phyloP scores from a whole-genome alignment of 1,140 invertebrate genomes.

The Euglossa dilemma region DNA sequence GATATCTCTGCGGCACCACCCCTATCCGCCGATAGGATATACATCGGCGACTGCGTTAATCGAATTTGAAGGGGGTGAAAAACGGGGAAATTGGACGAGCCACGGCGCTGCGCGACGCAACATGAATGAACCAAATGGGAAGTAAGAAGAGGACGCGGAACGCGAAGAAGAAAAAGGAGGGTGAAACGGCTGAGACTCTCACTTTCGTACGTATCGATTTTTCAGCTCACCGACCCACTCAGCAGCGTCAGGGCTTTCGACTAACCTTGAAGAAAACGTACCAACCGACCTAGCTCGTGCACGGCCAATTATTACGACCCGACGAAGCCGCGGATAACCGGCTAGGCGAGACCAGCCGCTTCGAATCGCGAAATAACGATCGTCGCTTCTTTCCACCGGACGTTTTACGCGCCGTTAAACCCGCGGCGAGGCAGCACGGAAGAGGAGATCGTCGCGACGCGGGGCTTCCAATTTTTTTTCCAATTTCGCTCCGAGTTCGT shows the following conservation, averaged over 20 bases:
- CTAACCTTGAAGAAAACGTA: slow-evolving; percentile 67
- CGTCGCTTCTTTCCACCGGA: not conserved
- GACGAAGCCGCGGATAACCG: slow-evolving; percentile 12
- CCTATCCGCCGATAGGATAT: not conserved
- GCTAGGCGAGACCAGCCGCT: not conserved
- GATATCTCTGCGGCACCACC: not conserved
- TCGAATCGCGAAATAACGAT: not conserved
- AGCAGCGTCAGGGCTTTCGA: slow-evolving; percentile 62
- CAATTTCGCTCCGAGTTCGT: too few species aligned
- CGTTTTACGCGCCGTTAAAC: not conserved
- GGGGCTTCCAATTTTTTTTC: too few species aligned
- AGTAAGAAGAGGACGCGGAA: slow-evolving; percentile 65
- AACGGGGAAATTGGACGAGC: slow-evolving; percentile 16
- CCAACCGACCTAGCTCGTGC: slow-evolving; percentile 45
- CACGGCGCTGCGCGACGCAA: slow-evolving; percentile 49
- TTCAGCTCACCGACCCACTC: slow-evolving; percentile 68
- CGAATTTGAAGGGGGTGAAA: not conserved
- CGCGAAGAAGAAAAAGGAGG: slow-evolving; percentile 67
- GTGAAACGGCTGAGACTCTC: slow-evolving; percentile 72
- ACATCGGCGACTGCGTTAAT: not conserved
- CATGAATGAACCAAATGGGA: slow-evolving; percentile 69
- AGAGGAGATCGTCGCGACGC: not conserved
- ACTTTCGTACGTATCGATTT: slow-evolving; percentile 78
- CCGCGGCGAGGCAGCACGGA: not conserved
- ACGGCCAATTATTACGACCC: slow-evolving; percentile 24